Evolutionary conservation across 2,113 vertebrate genomes (phyloP), one percentile per base, ranked within the genome.

Genomic region (Myodes glareolus): DNA sequence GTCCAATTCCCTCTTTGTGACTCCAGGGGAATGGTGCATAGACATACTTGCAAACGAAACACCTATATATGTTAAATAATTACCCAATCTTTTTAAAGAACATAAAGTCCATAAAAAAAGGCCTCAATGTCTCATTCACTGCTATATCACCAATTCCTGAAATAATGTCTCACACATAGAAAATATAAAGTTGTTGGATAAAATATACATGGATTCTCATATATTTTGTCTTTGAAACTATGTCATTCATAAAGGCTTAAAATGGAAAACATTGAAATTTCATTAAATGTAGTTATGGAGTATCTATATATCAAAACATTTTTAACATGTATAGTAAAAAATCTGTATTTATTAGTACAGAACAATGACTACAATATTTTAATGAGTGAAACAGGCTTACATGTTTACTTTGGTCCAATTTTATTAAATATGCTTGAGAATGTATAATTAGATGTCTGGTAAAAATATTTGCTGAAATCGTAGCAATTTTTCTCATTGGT

Each of bases 291-390:
- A 78, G 19, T 52, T 42, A 70, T 88, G 1, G 14, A 85, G 11
- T 86, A 92, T 82, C 27, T 58, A 70, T 47, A 47, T 2, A 81
- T 21, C 97, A 25, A 6, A 94, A 42, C 1, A 88, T 23, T 94
- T 88, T 77, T 17, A 6, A 91, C 55, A 33, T 55, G 42, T 33
- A 33, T 65, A 65, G 75, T 58, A 61, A 96, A 2, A 92, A 88
- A 96, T 75, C 50, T 88, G 21, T 73, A 84, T 78, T 94, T 92
- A 95, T n/a, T 90, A 19, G 89, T 87, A 86, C 14, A 23, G 2
- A 93, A 77, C 82, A 94, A 88, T 63, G 36, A 70, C 7, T 73
- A 93, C 1, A 72, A 86, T 65, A 63, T 76, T 58, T 63, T 86
- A 93, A 91, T 76, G 3, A 82, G 93, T 94, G 0, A 91, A 91